Evolutionary conservation across 2,888 invertebrate species (phyloP).

Genomic region (Megastigmus dorsalis): DNA sequence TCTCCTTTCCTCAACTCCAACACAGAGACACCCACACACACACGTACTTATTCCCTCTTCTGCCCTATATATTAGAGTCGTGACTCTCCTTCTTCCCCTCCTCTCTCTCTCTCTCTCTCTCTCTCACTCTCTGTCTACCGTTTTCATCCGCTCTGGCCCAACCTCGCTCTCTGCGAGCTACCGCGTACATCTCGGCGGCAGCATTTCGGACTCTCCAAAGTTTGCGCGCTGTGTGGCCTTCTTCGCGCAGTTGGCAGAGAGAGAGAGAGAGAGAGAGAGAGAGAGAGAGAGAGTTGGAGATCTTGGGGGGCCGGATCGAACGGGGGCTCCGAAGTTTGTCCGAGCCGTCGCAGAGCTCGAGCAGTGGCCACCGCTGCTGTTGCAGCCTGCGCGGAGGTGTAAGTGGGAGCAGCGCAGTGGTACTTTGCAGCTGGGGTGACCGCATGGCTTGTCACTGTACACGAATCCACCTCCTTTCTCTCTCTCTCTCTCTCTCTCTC

Average conservation of each 20-base stretch:
- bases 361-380: too few species aligned
- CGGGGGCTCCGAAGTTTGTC: background rate
- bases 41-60: background rate
- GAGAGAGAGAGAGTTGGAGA: background rate
- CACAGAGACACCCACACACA: too few species aligned
- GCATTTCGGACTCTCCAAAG: too few species aligned
- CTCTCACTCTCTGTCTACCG: too few species aligned
- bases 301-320: background rate
- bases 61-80: background rate
- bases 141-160: too few species aligned
- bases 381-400: conserved; percentile 10
- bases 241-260: background rate
- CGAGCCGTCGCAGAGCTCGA: too few species aligned
- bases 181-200: too few species aligned
- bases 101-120: too few species aligned
- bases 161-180: too few species aligned
- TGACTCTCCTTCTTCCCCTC: background rate
- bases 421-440: conserved; percentile 15
- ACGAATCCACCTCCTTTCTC: background rate
- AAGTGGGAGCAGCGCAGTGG: too few species aligned
- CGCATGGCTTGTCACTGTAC: conserved; percentile 18
- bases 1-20: background rate
- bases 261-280: background rate
- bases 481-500: conserved; percentile 3
- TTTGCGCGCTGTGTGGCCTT: conserved; percentile 13